Evolutionary conservation across 2,797 vertebrate species (phyloP), one percentile per base, ranked within the genome.

Genomic region (Vireo griseus): DNA sequence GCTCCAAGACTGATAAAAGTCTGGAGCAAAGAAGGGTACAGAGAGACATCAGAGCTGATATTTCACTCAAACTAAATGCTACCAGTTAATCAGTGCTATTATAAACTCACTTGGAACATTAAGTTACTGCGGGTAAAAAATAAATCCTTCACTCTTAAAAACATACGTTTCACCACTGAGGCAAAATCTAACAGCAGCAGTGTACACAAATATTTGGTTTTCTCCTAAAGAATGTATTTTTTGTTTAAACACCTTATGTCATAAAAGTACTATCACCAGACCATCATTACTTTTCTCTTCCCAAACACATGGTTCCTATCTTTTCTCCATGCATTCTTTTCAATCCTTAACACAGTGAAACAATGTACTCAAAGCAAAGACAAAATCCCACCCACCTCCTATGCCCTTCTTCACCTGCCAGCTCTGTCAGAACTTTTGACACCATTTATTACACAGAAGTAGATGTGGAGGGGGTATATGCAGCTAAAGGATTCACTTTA

Each of bases 101-200:
- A 91, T 86, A 96, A 97, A 95, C 68, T 88, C 71, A 57, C 62
- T 94, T n/a, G 37, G 94, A 94, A 93, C 78, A 94, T 79, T 67
- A 89, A 95, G 78, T 94, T 91, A 90, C 63, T 81, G 80, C 0
- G 9, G 48, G 42, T 73, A 93, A 90, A 85, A 94, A 80, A 94
- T 63, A 92, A 85, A 91, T 86, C 48, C 44, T 84, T 86, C 58
- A 10, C 48, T 77, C 54, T 91, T 86, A 94, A 95, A 96, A 96
- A 86, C 88, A 54, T 20, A 65, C 0, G 1, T 78, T 55, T 57
- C 80, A 90, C 26, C 71, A 72, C 42, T 40, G 40, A 87, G 45
- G 68, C 50, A 90, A 91, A 95, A 77, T 50, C 52, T 85, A 58
- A 74, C 54, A 88, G 72, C 58, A 90, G 25, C 78, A 61, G 8